phyloP scores from a whole-genome alignment of 2,888 invertebrate species.

The Rhorus exstirpatorius region DNA sequence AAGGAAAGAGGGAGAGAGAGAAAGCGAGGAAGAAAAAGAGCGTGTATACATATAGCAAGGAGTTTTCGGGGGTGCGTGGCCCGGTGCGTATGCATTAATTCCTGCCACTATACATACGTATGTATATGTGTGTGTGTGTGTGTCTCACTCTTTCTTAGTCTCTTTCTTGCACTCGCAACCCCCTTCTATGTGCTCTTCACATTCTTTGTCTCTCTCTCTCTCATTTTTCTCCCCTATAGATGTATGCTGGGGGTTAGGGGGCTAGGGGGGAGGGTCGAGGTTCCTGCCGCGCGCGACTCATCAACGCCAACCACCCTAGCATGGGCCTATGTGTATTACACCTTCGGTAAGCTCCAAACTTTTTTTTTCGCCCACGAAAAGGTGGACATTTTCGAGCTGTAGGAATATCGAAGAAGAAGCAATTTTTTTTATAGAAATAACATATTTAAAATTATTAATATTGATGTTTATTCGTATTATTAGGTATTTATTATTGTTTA shows the following conservation, averaged over 20 bases:
- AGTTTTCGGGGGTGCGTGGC: constrained; percentile 83
- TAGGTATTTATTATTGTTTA: too few relatives aligned
- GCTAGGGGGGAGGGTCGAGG: background rate
- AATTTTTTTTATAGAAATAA: too few relatives aligned
- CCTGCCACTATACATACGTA: constrained; percentile 51
- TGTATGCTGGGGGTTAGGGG: constrained; percentile 4
- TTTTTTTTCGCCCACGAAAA: constrained; percentile 22
- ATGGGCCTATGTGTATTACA: constrained; percentile 29
- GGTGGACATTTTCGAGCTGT: background rate
- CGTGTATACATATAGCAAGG: constrained; percentile 40
- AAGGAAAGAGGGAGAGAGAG: constrained; percentile 24
- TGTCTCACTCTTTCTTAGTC: constrained; percentile 49
- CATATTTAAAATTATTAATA: too few relatives aligned
- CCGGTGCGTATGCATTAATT: constrained; percentile 80
- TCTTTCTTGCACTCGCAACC: constrained; percentile 57
- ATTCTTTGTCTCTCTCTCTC: constrained; percentile 53
- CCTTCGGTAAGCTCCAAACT: constrained; percentile 46
- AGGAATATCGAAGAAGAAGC: too few relatives aligned
- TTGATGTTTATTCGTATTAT: too few relatives aligned
- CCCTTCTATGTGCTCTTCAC: constrained; percentile 52
- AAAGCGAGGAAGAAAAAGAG: too few relatives aligned
- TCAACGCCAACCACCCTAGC: constrained; percentile 50
- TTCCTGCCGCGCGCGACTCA: constrained; percentile 41
- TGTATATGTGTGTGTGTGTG: background rate
- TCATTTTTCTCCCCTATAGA: constrained; percentile 58